Percentiles rank a stretch among this genome's conserved stretches.
Conservation (phyloP, 1,140 invertebrate species). For the Drosophila takahashii region DNA sequence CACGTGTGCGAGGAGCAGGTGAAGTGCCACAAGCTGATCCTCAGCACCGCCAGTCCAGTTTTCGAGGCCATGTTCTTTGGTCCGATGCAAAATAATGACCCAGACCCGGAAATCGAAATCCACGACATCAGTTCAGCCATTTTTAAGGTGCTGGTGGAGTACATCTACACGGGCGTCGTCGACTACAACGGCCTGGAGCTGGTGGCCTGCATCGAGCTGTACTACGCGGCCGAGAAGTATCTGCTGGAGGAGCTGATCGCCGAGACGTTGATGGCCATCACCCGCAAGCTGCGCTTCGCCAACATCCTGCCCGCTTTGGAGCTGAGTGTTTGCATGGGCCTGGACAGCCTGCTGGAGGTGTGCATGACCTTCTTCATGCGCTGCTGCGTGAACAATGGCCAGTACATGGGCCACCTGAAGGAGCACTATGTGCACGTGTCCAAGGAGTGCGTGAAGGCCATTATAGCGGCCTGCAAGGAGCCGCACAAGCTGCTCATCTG, state of each 20-base stretch:
- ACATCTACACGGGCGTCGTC: constrained; percentile 71
- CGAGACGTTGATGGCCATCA: constrained; percentile 61
- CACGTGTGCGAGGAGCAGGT: constrained; percentile 65
- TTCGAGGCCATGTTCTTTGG: constrained; percentile 91
- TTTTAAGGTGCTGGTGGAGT: constrained; percentile 71
- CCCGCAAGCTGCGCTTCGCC: constrained; percentile 69
- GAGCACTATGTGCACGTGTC: constrained; percentile 77
- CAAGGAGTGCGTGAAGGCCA: constrained; percentile 80
- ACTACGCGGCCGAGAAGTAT: constrained; percentile 84
- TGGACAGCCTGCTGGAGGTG: constrained; percentile 71
- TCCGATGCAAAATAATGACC: constrained; percentile 86
- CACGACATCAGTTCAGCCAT: constrained; percentile 74
- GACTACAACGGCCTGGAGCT: constrained; percentile 63
- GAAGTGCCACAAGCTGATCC: constrained; percentile 88
- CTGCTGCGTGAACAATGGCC: constrained; percentile 75
- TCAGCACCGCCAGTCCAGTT: constrained; percentile 89
- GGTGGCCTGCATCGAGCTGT: constrained; percentile 76
- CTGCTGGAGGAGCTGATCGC: constrained; percentile 71
- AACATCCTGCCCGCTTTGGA: constrained; percentile 80
- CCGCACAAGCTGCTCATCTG: constrained; percentile 73
- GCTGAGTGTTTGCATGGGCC: constrained; percentile 75
- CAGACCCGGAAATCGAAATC: constrained; percentile 72
- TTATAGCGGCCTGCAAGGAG: constrained; percentile 75
- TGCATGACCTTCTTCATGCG: constrained; percentile 79
- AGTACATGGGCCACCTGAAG: constrained; percentile 70